Evolutionary conservation across 2,113 vertebrate species (phyloP).

Genomic region (Scopus umbretta): DNA sequence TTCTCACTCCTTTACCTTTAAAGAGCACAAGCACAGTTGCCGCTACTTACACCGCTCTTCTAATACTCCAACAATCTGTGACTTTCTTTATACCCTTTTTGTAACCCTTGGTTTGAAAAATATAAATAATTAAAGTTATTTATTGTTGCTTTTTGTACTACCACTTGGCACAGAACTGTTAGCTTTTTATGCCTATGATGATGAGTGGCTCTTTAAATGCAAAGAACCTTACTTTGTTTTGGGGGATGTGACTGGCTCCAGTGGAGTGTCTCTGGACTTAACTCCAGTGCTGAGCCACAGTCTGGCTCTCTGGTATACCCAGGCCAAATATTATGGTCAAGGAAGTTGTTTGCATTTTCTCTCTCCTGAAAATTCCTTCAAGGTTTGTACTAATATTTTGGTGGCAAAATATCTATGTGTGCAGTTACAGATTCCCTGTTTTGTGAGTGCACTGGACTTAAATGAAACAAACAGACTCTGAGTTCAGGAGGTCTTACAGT

Average conservation of each 20-base stretch:
- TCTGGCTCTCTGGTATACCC: background rate
- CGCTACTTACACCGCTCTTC: background rate
- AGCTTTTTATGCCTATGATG: background rate
- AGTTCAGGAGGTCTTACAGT: background rate
- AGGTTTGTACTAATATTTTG: background rate
- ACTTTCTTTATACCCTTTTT: background rate
- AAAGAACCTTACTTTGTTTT: background rate
- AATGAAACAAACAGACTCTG: rapidly evolving
- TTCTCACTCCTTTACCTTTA: background rate
- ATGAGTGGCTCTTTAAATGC: background rate
- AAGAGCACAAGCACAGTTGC: background rate
- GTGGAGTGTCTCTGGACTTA: background rate
- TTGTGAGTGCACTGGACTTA: background rate
- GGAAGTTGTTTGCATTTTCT: background rate
- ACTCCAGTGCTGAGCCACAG: background rate
- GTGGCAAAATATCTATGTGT: background rate
- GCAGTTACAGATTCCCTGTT: background rate
- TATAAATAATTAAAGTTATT: background rate
- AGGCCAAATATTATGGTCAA: background rate
- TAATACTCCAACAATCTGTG: background rate
- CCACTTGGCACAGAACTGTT: background rate
- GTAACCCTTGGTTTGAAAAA: background rate
- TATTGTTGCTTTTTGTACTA: background rate
- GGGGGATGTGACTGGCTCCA: background rate
- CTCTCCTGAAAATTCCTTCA: background rate